phyloP scores from a whole-genome alignment of 2,888 invertebrate species.

The Phrixothrix hirtus region DNA sequence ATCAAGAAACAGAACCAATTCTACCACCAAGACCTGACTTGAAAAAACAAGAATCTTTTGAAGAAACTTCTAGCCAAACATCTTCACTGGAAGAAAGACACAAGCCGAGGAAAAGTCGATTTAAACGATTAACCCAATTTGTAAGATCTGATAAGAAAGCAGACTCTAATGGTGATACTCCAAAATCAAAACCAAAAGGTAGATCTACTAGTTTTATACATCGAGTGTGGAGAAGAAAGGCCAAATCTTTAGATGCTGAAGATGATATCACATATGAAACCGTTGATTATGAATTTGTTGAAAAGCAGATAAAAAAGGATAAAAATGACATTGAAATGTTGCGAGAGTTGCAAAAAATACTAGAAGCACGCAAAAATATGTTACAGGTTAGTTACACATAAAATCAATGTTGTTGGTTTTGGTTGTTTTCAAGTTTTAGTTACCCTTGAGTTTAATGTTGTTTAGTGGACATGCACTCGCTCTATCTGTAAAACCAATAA shows the following conservation, averaged over 20 bases:
- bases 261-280: slow-evolving; percentile 41
- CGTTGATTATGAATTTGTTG: slow-evolving; percentile 32
- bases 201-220: slow-evolving; percentile 43
- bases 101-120: slow-evolving; percentile 10
- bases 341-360: slow-evolving; percentile 44
- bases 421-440: too few species aligned
- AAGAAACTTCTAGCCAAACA: slow-evolving; percentile 17
- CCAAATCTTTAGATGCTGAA: slow-evolving; percentile 22
- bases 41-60: slow-evolving; percentile 27
- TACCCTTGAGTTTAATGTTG: too few species aligned
- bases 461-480: too few species aligned
- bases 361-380: slow-evolving; percentile 41
- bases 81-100: slow-evolving; percentile 9
- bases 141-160: slow-evolving; percentile 16
- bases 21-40: slow-evolving; percentile 25
- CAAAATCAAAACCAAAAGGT: slow-evolving; percentile 30
- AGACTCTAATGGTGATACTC: background rate
- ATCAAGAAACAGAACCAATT: slow-evolving; percentile 20
- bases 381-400: slow-evolving; percentile 43
- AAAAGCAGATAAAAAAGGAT: slow-evolving; percentile 20
- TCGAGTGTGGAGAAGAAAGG: slow-evolving; percentile 41
- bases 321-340: slow-evolving; percentile 41
- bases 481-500: too few species aligned
- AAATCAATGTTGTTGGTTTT: too few species aligned
- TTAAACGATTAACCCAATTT: slow-evolving; percentile 8